Evolutionary conservation across 2,888 invertebrate genomes (phyloP).

Genomic region (Apodemia duryi): DNA sequence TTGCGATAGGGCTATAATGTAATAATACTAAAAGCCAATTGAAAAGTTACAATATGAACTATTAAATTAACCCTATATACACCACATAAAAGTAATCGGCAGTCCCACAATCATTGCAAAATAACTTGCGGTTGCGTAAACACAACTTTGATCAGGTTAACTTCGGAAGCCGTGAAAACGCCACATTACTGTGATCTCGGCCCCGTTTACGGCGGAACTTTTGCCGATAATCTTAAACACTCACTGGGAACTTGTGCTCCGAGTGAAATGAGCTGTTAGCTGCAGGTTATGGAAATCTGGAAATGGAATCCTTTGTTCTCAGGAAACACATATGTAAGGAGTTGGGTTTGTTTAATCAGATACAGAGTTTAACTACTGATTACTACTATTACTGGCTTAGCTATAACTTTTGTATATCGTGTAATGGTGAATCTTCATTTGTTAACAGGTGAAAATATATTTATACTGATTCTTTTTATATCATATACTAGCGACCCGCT

Average conservation of each 20-base stretch:
- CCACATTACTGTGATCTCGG: background rate
- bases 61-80: no score
- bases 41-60: no score
- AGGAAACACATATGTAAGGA: background rate
- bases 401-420: background rate
- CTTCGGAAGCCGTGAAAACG: background rate
- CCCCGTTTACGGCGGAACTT: background rate
- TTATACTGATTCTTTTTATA: no score
- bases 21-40: no score
- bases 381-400: background rate
- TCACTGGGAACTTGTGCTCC: background rate
- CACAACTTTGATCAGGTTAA: background rate
- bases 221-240: constrained; percentile 11
- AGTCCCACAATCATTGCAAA: background rate
- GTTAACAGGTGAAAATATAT: no score
- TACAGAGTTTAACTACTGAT: background rate
- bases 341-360: constrained; percentile 3
- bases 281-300: constrained; percentile 6
- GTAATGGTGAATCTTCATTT: no score
- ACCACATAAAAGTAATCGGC: no score
- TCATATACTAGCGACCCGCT: no score
- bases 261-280: constrained; percentile 5
- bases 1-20: no score
- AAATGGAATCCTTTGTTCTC: background rate
- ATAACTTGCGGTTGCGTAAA: background rate